These are phyloP conservation scores for Amblyornis subalaris DNA, from an alignment of 2,113 vertebrate genomes.

Conservation along the genomic window DNA sequence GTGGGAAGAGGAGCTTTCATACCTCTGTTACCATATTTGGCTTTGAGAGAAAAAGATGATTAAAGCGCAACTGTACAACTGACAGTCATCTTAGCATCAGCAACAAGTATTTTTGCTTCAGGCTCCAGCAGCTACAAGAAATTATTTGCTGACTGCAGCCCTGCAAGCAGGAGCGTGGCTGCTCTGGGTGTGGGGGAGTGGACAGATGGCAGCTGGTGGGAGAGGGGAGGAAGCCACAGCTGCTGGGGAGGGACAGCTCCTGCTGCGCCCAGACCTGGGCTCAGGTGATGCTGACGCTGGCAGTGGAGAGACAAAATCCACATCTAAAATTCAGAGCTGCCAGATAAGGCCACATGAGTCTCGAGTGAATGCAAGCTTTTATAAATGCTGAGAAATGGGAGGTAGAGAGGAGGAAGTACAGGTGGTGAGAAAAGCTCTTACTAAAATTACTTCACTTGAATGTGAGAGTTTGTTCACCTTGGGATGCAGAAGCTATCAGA, in stretches of 20 bases:
- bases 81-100: neutral
- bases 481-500: neutral
- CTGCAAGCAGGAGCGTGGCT: neutral
- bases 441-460: neutral
- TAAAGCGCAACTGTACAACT: neutral
- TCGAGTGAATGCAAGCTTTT: neutral
- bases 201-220: constrained; percentile 6
- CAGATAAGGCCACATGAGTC: neutral
- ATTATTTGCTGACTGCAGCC: neutral
- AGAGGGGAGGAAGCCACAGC: neutral
- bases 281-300: neutral
- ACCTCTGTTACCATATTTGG: neutral
- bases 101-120: constrained; percentile 6
- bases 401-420: neutral
- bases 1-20: neutral
- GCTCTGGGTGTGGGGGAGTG: neutral
- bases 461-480: neutral
- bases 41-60: neutral
- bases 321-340: neutral
- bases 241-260: neutral
- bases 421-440: neutral
- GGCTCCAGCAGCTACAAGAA: neutral
- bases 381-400: neutral
- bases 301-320: neutral
- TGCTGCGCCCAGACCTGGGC: neutral